phyloP scores from a whole-genome alignment of 92 coral and sea anemone genomes.

The Phymanthus crucifer region DNA sequence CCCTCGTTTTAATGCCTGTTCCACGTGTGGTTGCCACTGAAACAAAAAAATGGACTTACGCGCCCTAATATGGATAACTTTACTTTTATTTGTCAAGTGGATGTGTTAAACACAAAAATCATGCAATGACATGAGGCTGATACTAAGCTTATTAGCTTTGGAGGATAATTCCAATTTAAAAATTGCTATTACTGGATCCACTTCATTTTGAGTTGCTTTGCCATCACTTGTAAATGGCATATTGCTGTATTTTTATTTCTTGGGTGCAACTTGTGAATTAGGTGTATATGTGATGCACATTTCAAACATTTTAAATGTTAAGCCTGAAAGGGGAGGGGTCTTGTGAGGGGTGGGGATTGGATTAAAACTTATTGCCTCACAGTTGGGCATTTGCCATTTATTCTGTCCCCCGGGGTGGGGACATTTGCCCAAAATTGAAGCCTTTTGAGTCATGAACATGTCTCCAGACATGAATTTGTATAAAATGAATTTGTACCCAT shows the following conservation, averaged over 20 bases:
- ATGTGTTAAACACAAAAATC: not conserved
- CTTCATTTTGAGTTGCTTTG: not conserved
- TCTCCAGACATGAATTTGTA: too few species aligned
- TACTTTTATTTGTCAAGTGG: not conserved
- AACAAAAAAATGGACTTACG: constrained; percentile 4
- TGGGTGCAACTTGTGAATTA: constrained; percentile 11
- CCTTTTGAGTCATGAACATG: too few species aligned
- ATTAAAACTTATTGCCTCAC: too few species aligned
- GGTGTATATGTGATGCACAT: constrained; percentile 2
- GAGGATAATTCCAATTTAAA: not conserved
- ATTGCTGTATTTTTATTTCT: constrained; percentile 3
- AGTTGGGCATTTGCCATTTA: too few species aligned
- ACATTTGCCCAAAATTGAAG: too few species aligned
- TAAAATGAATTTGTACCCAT: too few species aligned
- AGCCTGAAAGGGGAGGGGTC: too few species aligned
- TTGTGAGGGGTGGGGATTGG: too few species aligned
- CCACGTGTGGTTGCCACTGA: constrained; percentile 21
- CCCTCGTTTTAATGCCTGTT: constrained; percentile 17
- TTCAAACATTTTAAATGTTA: too few species aligned
- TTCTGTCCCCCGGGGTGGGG: too few species aligned
- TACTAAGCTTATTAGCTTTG: not conserved
- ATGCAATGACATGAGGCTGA: not conserved
- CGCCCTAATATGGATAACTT: not conserved
- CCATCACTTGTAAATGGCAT: not conserved
- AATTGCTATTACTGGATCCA: not conserved